These are phyloP conservation scores for Lophotis ruficrista DNA, from an alignment of 2,113 vertebrate genomes.

Conservation along the genomic window DNA sequence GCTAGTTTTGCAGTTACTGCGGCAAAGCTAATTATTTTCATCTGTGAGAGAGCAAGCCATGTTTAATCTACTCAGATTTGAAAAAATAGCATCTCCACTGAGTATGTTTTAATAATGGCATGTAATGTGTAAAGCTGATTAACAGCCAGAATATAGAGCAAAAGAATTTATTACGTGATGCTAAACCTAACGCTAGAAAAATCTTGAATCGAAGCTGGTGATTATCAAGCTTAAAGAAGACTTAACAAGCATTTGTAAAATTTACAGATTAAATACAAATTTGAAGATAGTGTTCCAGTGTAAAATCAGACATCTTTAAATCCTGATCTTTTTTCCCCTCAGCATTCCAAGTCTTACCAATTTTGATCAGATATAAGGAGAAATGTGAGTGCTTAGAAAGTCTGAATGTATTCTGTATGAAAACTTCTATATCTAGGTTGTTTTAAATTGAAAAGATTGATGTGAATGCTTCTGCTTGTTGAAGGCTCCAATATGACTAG, in stretches of 20 bases:
- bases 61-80: background rate
- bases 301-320: background rate
- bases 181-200: background rate
- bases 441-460: background rate
- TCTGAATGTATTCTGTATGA: background rate
- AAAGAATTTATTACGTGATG: too few species aligned
- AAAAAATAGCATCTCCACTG: background rate
- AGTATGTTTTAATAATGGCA: background rate
- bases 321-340: background rate
- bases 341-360: background rate
- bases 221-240: background rate
- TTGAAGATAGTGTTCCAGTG: background rate
- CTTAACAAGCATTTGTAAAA: background rate
- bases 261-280: background rate
- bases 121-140: background rate
- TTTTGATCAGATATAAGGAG: background rate
- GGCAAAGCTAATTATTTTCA: background rate
- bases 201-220: background rate
- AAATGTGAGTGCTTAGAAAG: background rate
- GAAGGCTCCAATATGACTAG: slow-evolving; percentile 12
- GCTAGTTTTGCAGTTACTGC: background rate
- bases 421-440: background rate
- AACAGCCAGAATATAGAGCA: too few species aligned
- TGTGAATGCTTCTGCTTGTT: slow-evolving; percentile 44
- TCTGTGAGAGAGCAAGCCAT: background rate